Evolutionary conservation across 2,888 invertebrate species (phyloP), one percentile per base, ranked within the genome.

Genomic region (Hypolimnas misippus): DNA sequence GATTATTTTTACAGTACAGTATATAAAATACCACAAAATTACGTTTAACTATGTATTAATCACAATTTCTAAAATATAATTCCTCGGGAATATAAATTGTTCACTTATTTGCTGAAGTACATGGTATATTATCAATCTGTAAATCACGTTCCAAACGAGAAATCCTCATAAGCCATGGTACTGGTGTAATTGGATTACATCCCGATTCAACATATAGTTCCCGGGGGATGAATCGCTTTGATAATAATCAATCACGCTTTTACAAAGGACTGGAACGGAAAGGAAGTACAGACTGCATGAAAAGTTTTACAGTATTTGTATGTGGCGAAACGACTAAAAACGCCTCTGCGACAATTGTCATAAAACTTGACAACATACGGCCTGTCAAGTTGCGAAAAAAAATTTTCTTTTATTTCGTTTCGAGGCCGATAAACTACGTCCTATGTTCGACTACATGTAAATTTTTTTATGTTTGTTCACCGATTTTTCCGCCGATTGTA

Each of bases 231-330:
- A 14, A 29, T 14, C 25, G 29, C 49, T 29, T 25, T 29, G 49
- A 21, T 25, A 14, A 49, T 49, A 25, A 49, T 49, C 49, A 49
- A 49, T 49, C 49, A 49, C 25, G 49, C 49, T 7, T 29, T 49
- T n/a, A 49, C 49, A 14, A 29, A 49, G 12, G 14, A 14, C 14
- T 3, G 7, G 8, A 10, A 6, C 6, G 42, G 16, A 7, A 38
- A 4, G n/a, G n/a, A 38, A 38, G 35, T 38, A 38, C 3, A 12
- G 44, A 46, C 3, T 21, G 12, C 10, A 12, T 44, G 1, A 46
- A 12, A 44, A 21, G 44, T 44, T 44, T 44, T 10, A 17, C 19
- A 44, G 16, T 17, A 17, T 6, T 17, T 42, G 17, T 17, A 16
- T 10, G 4, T 6, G 12, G 12, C 25, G 3, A 46, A 12, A n/a